A percentile compares a stretch with the other conserved stretches of the same genome.
phyloP scores from a whole-genome alignment of 2,888 invertebrate species.

The Scaptomyza flava region DNA sequence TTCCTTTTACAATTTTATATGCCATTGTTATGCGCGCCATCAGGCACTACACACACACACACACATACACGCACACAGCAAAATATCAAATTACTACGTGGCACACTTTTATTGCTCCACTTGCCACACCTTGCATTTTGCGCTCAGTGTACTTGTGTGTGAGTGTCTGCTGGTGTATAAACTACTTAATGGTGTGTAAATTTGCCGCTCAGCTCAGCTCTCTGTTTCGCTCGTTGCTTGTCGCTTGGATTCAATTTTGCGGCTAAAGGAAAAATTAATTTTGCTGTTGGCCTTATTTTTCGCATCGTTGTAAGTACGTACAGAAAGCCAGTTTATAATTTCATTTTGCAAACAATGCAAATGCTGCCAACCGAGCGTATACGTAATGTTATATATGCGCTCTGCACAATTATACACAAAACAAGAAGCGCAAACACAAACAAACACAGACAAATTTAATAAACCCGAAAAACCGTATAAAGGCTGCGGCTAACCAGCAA shows the following conservation, averaged over 20 bases:
- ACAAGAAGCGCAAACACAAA: conserved; percentile 36
- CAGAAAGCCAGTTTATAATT: conserved; percentile 48
- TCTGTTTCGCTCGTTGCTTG: conserved; percentile 11
- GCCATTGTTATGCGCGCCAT: conserved; percentile 56
- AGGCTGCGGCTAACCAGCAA: conserved; percentile 41
- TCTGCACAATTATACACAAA: conserved; percentile 66
- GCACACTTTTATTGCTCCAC: conserved; percentile 60
- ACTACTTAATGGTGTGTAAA: conserved; percentile 83
- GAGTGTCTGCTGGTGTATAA: conserved; percentile 51
- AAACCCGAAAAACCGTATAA: conserved; percentile 51
- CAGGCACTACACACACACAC: conserved; percentile 46
- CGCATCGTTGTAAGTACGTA: conserved; percentile 3
- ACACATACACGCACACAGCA: conserved; percentile 56
- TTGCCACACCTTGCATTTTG: conserved; percentile 59
- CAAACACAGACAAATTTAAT: conserved; percentile 59
- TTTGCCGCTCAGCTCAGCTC: conserved; percentile 51
- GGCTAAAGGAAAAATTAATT: conserved; percentile 75
- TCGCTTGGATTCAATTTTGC: conserved; percentile 74
- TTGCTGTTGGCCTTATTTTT: conserved; percentile 50
- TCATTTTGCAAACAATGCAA: conserved; percentile 49
- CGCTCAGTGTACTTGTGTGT: conserved; percentile 1
- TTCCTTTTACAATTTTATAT: conserved; percentile 25
- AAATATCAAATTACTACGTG: conserved; percentile 73
- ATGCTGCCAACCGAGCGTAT: conserved; percentile 57
- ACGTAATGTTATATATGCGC: conserved; percentile 52